phyloP scores from a whole-genome alignment of 2,888 invertebrate genomes.

The Stenurella melanura region DNA sequence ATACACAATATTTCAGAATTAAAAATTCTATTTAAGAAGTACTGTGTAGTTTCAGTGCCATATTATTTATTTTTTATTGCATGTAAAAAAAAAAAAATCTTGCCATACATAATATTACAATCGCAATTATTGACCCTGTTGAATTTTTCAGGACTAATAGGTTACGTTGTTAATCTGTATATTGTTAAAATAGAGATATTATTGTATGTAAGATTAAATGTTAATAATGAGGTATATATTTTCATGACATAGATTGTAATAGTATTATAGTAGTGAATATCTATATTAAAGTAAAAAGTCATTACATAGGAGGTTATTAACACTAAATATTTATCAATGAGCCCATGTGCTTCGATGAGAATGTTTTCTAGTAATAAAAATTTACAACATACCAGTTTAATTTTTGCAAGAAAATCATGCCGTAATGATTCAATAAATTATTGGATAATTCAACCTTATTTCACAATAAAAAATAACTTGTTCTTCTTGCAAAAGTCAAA shows the following conservation, averaged over 20 bases:
- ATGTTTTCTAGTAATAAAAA: slow-evolving; percentile 26
- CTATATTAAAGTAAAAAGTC: slow-evolving; percentile 40
- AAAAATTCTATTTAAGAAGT: slow-evolving; percentile 33
- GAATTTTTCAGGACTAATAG: slow-evolving; percentile 44
- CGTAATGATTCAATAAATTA: not conserved
- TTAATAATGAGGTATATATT: slow-evolving; percentile 58
- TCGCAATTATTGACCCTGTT: slow-evolving; percentile 44
- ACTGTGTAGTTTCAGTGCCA: slow-evolving; percentile 56
- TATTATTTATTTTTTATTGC: slow-evolving; percentile 58
- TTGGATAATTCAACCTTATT: not conserved
- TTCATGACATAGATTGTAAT: slow-evolving; percentile 54
- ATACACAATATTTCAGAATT: slow-evolving; percentile 33
- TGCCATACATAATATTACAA: slow-evolving; percentile 56
- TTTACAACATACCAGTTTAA: not conserved
- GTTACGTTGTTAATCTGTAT: slow-evolving; percentile 54
- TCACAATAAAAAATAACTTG: slow-evolving; percentile 26
- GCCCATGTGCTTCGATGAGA: slow-evolving; percentile 9
- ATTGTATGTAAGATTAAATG: slow-evolving; percentile 60
- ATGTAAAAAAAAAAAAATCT: slow-evolving; percentile 55
- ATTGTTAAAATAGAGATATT: slow-evolving; percentile 58
- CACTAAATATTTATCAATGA: slow-evolving; percentile 28
- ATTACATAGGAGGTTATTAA: slow-evolving; percentile 46
- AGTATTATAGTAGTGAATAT: slow-evolving; percentile 48
- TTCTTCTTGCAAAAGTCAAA: slow-evolving; percentile 32
- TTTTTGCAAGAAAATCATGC: slow-evolving; percentile 20